Evolutionary conservation across 1,140 invertebrate species (phyloP), one percentile per base, ranked within the genome.

Genomic region (Drosophila grimshawi): DNA sequence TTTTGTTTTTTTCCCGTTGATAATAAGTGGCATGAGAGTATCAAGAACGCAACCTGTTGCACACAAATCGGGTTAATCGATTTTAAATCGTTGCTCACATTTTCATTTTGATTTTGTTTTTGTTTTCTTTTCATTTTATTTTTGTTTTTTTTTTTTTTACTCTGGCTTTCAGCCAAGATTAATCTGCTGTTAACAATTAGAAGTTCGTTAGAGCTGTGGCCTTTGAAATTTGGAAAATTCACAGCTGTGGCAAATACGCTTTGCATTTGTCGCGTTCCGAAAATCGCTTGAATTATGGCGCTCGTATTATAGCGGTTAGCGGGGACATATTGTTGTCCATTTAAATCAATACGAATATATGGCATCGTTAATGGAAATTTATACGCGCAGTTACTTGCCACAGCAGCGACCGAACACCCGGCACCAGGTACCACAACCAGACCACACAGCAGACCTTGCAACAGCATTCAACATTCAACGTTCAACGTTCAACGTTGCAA

Each of bases 301-400:
- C 43, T 61, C 76, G 64, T 71, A 73, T 85, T 77, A 66, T 59
- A 79, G 90, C 71, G 82, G 89, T 88, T 90, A 66, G 48, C 59
- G 10, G 46, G 49, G 60, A 78, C 76, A 80, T 48, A 74, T 64
- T 67, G 55, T 57, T 66, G 63, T 69, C 76, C 68, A 85, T 90
- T 91, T 91, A 91, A 91, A 91, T 91, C 90, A 91, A 91, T 91
- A 88, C 66, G 80, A 71, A 83, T 77, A 77, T 81, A 85, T 86
- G 78, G 74, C 74, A 78, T 75, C 82, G 81, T 91, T 85, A 91
- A 91, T 88, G 82, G 80, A 88, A 91, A 90, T 91, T 91, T 91
- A 89, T 89, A 70, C 67, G 76, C 71, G 68, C 80, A 57, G 66
- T 78, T 73, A 49, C 52, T 64, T 57, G 73, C 73, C 73, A 52